Evolutionary conservation across 2,888 invertebrate genomes (phyloP).

Genomic region (Dolichomitus sp.): DNA sequence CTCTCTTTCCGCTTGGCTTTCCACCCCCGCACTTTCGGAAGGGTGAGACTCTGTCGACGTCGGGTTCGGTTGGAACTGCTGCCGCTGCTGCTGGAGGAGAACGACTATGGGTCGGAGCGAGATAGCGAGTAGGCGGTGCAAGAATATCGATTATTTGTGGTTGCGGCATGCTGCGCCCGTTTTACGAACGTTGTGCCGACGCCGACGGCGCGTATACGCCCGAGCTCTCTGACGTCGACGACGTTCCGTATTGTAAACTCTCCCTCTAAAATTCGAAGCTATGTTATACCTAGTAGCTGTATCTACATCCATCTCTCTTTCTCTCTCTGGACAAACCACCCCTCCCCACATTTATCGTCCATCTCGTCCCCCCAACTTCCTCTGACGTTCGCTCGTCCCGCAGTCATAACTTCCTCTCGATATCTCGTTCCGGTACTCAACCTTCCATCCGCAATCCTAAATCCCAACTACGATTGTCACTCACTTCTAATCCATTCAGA

Average conservation of each 20-base stretch:
- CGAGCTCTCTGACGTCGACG: slow-evolving; percentile 44
- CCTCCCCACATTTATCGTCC: slow-evolving; percentile 19
- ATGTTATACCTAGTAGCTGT: neutral
- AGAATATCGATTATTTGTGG: slow-evolving; percentile 82
- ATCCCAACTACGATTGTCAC: neutral
- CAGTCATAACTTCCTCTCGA: slow-evolving; percentile 37
- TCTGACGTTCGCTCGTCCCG: slow-evolving; percentile 53
- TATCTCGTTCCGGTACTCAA: slow-evolving; percentile 46
- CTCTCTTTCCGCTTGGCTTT: slow-evolving; percentile 21
- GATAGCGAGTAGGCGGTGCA: slow-evolving; percentile 76
- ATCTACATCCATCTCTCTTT: neutral
- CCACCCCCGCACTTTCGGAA: slow-evolving; percentile 40
- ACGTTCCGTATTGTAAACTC: slow-evolving; percentile 40
- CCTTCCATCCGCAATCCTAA: slow-evolving; percentile 11
- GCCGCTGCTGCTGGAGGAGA: slow-evolving; percentile 28
- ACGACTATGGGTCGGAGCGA: slow-evolving; percentile 39
- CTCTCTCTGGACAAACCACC: neutral
- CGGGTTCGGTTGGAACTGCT: slow-evolving; percentile 50
- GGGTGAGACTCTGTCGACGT: slow-evolving; percentile 54
- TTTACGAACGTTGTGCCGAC: slow-evolving; percentile 58
- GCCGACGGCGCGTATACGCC: slow-evolving; percentile 48
- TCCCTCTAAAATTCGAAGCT: slow-evolving; percentile 11
- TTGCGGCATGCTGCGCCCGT: slow-evolving; percentile 74
- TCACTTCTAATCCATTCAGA: neutral
- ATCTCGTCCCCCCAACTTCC: slow-evolving; percentile 55